Evolutionary conservation across 2,888 invertebrate genomes (phyloP), one percentile per base, ranked within the genome.

Genomic region (Antitype chi): DNA sequence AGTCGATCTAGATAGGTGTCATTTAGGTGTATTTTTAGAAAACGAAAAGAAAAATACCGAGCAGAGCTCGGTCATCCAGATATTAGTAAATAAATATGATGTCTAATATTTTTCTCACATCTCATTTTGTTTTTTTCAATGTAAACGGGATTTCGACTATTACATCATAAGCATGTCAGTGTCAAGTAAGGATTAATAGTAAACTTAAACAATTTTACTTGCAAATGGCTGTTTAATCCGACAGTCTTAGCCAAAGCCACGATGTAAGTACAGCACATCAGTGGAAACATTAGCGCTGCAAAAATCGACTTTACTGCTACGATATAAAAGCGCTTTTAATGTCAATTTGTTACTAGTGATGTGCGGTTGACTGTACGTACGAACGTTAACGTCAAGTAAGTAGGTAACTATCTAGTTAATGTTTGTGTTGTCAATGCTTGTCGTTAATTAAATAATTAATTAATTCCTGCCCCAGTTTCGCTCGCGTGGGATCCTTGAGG

Each of bases 371-470:
- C 2, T 53, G 43, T 70, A 43, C 43, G 5, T 17, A 32, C n/a
- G 62, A 57, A 64, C 32, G 49, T 59, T 59, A 25, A 59, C 72
- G 28, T 59, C 47, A 64, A 28, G 72, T 67, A 59, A 47, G 78
- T 53, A 53, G 43, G 70, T 32, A 64, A 66, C n/a, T 32, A 52
- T 62, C 17, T 60, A 67, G 80, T 80, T 80, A 43, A 80, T 75
- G 69, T 74, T 66, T 70, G 74, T 69, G n/a, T 70, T 57, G 69
- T 59, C 28, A 75, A 66, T 60, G 55, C 52, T 49, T 55, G 66
- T 62, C 73, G 74, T 80, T 76, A 81, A 71, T 81, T 71, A 68
- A 79, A 57, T 80, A 79, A 79, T 78, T 78, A 70, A 78, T 78
- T 78, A 32, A 63, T 81, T 72, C 52, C 9, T 15, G 43, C 60